Evolutionary conservation across 2,797 vertebrate species (phyloP).

Genomic region (Dendrocincla fuliginosa): DNA sequence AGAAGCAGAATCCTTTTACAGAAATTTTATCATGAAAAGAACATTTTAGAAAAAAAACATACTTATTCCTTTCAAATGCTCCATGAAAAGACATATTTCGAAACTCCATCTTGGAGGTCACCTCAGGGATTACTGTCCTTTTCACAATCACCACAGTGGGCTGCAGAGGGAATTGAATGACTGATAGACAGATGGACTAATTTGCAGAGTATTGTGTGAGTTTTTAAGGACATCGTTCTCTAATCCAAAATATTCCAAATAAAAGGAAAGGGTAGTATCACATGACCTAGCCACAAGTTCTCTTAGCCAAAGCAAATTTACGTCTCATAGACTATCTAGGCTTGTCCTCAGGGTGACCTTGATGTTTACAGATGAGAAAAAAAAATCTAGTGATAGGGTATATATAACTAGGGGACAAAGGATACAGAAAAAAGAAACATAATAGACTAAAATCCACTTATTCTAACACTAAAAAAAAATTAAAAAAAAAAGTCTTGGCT

Average conservation of each 20-base stretch:
- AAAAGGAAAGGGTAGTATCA: slow-evolving; percentile 50
- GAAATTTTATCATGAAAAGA: not conserved
- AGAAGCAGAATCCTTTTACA: not conserved
- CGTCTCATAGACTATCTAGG: not conserved
- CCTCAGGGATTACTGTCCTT: not conserved
- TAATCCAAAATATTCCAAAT: slow-evolving; percentile 28
- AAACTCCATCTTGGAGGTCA: not conserved
- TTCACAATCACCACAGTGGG: not conserved
- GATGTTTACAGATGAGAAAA: slow-evolving; percentile 19
- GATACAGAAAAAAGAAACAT: not conserved
- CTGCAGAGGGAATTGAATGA: not conserved
- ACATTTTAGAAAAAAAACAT: not conserved
- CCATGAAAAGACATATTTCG: not conserved
- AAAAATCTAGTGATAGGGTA: not conserved
- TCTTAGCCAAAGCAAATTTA: slow-evolving; percentile 38
- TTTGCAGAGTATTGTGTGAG: slow-evolving; percentile 30
- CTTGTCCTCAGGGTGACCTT: slow-evolving; percentile 22
- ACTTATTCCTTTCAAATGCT: not conserved
- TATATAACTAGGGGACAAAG: not conserved
- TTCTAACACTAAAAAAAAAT: not conserved
- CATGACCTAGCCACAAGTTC: slow-evolving; percentile 25
- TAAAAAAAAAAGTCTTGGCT: not conserved
- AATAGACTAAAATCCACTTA: not conserved
- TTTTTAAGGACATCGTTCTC: not conserved
- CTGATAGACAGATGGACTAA: slow-evolving; percentile 19